phyloP scores from a whole-genome alignment of 2,113 vertebrate species.

The Rhabdornis inornatus region DNA sequence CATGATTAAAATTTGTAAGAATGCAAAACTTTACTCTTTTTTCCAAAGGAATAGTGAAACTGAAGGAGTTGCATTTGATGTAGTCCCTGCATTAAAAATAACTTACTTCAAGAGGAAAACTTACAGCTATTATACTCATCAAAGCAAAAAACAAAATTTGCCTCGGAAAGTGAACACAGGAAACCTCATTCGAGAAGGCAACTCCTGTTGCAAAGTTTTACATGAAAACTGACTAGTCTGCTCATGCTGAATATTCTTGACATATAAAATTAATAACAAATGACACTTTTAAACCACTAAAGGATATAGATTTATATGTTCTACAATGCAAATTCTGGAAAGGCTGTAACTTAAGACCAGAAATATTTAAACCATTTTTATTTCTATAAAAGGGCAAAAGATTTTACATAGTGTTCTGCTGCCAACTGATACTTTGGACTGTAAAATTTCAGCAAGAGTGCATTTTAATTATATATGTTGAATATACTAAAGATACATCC shows the following conservation, averaged over 20 bases:
- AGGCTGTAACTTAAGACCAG: not conserved
- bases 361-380: conserved; percentile 37
- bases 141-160: not conserved
- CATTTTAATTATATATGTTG: not conserved
- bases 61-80: not conserved
- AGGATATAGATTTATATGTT: not conserved
- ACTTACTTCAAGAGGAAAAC: not conserved
- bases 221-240: not conserved
- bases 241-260: not conserved
- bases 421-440: not conserved
- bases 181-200: not conserved
- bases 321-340: not conserved
- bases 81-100: not conserved
- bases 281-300: conserved; percentile 29
- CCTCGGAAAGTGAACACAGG: not conserved
- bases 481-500: not conserved
- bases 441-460: not conserved
- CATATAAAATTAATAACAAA: not conserved
- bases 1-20: not conserved
- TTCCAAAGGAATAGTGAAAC: not conserved
- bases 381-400: not conserved
- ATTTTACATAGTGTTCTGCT: not conserved
- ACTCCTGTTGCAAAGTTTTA: not conserved
- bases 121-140: not conserved
- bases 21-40: not conserved